A percentile compares a stretch with the other conserved stretches of the same genome.
Evolutionary conservation across 1,140 invertebrate genomes (phyloP).

Genomic region (Latrodectus geometricus): DNA sequence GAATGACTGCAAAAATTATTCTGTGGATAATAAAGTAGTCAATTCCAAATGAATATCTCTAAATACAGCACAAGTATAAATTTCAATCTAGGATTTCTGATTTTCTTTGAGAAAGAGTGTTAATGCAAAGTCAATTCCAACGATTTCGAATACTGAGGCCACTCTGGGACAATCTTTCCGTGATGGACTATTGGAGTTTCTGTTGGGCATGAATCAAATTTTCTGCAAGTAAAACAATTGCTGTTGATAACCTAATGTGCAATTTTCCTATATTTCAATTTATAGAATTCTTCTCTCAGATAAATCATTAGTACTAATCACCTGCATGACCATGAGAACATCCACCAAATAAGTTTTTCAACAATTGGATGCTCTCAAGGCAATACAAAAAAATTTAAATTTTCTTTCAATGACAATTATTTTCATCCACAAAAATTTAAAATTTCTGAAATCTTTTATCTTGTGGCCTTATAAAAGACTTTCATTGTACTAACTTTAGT

Average conservation of each 20-base stretch:
- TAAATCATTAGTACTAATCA: neutral
- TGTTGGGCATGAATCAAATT: neutral
- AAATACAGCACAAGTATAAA: no score
- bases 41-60: no score
- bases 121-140: no score
- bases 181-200: no score
- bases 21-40: no score
- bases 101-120: no score
- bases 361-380: neutral
- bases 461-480: neutral
- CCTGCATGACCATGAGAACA: neutral
- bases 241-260: neutral
- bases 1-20: no score
- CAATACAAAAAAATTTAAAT: neutral
- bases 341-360: neutral
- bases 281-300: slow-evolving; percentile 5
- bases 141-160: no score
- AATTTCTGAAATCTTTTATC: neutral
- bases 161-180: no score
- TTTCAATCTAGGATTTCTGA: no score
- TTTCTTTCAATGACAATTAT: neutral
- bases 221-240: neutral
- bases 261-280: no score
- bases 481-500: neutral
- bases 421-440: neutral